A percentile compares a stretch with the other conserved stretches of the same genome.
phyloP scores from a whole-genome alignment of 2,797 vertebrate species.

The Amblyraja radiata region DNA sequence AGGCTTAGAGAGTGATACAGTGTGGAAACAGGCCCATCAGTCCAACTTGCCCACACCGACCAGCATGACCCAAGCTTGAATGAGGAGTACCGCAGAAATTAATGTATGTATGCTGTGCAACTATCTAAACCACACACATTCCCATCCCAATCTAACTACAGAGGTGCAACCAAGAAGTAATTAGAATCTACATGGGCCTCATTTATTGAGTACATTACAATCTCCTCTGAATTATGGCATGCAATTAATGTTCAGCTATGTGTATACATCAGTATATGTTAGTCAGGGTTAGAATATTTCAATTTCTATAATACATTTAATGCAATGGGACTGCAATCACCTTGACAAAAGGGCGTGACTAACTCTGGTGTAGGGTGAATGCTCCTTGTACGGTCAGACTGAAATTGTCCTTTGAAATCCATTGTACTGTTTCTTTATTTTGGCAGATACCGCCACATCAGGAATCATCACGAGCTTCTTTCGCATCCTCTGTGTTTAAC shows the following conservation, averaged over 20 bases:
- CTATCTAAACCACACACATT: not conserved
- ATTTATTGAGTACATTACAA: not conserved
- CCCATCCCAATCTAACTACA: not conserved
- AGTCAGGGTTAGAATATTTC: not conserved
- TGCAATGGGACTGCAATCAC: not conserved
- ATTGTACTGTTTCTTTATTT: conserved; percentile 31
- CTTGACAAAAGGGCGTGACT: not conserved
- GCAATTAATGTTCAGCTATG: not conserved
- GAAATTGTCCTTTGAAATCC: not conserved
- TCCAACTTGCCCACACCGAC: too few species aligned
- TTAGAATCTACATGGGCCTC: not conserved
- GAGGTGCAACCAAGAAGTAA: too few species aligned
- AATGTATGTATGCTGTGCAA: not conserved
- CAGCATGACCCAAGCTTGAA: not conserved
- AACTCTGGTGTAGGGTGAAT: too few species aligned
- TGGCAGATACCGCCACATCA: conserved; percentile 48
- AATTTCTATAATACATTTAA: not conserved
- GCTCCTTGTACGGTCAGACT: not conserved
- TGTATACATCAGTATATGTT: not conserved
- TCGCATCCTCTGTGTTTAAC: conserved; percentile 81
- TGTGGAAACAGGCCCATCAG: too few species aligned
- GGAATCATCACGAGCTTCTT: conserved; percentile 63
- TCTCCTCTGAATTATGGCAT: not conserved
- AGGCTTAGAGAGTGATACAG: not conserved
- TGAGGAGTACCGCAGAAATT: not conserved